phyloP scores from a whole-genome alignment of 2,113 vertebrate species.

The Rhineura floridana region DNA sequence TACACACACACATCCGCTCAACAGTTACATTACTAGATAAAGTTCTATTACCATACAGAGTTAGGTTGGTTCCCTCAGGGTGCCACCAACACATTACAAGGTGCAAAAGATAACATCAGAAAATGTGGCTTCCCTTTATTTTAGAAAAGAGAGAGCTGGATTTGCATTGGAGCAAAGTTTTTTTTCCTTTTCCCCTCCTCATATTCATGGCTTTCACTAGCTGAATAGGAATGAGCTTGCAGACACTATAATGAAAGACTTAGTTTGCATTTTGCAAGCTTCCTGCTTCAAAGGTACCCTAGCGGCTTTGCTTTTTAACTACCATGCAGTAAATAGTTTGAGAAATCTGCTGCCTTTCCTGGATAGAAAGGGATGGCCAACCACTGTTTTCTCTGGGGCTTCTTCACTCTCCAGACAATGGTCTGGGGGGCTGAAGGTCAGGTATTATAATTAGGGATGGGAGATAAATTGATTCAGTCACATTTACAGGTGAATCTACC shows the following conservation, averaged over 20 bases:
- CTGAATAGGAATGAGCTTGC: slow-evolving; percentile 30
- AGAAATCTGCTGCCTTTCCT: not conserved
- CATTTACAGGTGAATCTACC: no score
- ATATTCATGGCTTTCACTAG: slow-evolving; percentile 25
- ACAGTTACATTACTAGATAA: slow-evolving; percentile 15
- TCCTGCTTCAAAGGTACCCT: not conserved
- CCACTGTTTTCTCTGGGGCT: no score
- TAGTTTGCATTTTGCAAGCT: not conserved
- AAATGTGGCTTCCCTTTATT: slow-evolving; percentile 32
- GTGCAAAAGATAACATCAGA: slow-evolving; percentile 46
- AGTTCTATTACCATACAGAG: slow-evolving; percentile 14
- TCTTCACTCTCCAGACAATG: no score
- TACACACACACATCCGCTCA: not conserved
- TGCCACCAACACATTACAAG: slow-evolving; percentile 32
- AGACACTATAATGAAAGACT: not conserved
- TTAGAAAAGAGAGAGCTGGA: not conserved
- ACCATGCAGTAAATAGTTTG: not conserved
- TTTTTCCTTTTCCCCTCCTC: not conserved
- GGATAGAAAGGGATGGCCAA: no score
- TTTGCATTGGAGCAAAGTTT: slow-evolving; percentile 29
- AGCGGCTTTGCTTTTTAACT: not conserved
- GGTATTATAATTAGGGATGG: no score
- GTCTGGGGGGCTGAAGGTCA: no score
- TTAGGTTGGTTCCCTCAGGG: slow-evolving; percentile 38
- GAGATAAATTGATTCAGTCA: no score